Evolutionary conservation across 1,140 invertebrate species (phyloP).

Genomic region (Nymphalis io): DNA sequence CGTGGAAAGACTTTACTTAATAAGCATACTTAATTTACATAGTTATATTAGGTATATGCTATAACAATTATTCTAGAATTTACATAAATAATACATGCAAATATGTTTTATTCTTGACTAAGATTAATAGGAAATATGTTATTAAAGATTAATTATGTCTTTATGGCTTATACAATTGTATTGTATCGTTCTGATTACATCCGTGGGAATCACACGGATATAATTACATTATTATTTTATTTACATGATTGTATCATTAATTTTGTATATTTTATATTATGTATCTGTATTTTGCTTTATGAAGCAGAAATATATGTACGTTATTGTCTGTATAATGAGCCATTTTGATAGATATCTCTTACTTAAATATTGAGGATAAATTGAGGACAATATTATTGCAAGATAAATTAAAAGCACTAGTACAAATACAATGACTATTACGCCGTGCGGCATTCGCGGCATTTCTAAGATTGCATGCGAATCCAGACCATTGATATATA

Average conservation of each 20-base stretch:
- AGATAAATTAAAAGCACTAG: no score
- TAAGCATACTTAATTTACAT: no score
- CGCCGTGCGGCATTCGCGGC: no score
- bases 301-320: no score
- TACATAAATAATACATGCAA: background rate
- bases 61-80: background rate
- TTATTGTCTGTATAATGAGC: no score
- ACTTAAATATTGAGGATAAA: no score
- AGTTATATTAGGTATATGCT: background rate
- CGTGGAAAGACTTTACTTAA: no score
- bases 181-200: background rate
- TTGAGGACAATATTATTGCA: no score
- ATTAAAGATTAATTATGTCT: constrained; percentile 8
- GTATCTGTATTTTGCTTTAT: background rate
- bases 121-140: constrained; percentile 6
- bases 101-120: constrained; percentile 1
- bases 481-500: no score
- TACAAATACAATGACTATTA: no score
- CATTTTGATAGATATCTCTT: no score
- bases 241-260: background rate
- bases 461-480: no score
- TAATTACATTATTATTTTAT: constrained; percentile 11
- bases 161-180: background rate
- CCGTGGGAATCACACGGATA: background rate
- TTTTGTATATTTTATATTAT: background rate